Evolutionary conservation across 2,888 invertebrate genomes (phyloP), one percentile per base, ranked within the genome.

Genomic region (Phasia obesa): DNA sequence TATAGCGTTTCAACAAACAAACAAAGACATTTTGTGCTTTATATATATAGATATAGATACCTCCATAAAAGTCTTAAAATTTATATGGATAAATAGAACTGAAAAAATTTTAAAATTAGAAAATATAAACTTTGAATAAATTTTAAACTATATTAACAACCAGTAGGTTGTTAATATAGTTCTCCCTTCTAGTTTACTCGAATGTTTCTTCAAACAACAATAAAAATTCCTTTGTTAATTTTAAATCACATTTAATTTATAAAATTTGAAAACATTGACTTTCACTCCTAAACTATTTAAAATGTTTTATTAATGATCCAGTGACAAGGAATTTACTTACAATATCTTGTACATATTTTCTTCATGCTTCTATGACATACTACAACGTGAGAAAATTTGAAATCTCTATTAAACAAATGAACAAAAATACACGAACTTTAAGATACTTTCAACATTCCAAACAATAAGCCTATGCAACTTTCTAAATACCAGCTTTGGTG

Each of bases 321-420:
- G 31, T 15, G 38, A 23, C 23, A 70, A 53, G 42, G 65, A 83
- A 83, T 78, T 74, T 53, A 44, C 70, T 59, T 70, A 27, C 1
- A 53, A 65, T 74, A 35, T 55, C 38, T 23, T 23, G 23, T 47
- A 60, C n/a, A 42, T 31, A 21, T 53, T 62, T 15, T 23, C 3
- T 53, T 31, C 23, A 11, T 38, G 13, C 19, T 62, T 47, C 35
- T 55, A 49, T 35, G 35, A 60, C 31, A 53, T 35, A 21, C 25
- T 7, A 60, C 67, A 76, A 76, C 75, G 79, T 83, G 83, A 79
- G 75, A 83, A 83, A 83, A 67, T 51, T 59, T 44, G 7, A 65
- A 70, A 78, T 78, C 19, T 67, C 19, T 23, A 59, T 60, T 15
- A 42, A 60, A 55, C 1, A 67, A 57, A 57, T 57, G 44, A 38